Base-by-base conservation (phyloP, 2,113 vertebrate species). In the Nerophis ophidion region DNA sequence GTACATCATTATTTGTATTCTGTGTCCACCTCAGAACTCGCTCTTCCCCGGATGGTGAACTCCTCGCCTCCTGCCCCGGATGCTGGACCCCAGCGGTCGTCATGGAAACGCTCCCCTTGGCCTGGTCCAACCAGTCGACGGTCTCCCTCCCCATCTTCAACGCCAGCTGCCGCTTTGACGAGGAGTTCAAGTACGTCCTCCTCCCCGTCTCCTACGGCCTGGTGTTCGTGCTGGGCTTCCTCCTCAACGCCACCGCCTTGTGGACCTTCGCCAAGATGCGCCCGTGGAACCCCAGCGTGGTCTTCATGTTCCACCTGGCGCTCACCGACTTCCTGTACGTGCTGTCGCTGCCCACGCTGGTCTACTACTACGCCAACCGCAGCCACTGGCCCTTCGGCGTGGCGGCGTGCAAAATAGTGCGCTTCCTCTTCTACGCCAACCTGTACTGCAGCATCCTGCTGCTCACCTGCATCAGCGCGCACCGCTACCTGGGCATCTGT, bases 381-480 rank as follows among this genome's bases (percentile, higher is more conserved):
- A 96, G 91, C 65, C 83, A 98, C 67, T 98, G 96, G 96, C 92
- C 93, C 7, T 98, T 98, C 0, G 94, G 95, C 2, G 83, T 84
- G 0, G 81, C 66, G 5, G 65, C 91, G 35, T 99, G 95, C 82
- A 98, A 98, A 79, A 57, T 85, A 0, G 89, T 94, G 17, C 86
- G 92, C 68, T 98, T 98, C 82, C 89, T 97, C 47, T 99, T 98
- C 86, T 96, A 97, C 0, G 90, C 92, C 61, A 98, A 98, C 84
- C 91, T 98, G 57, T 98, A 97, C 85, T 94, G 93, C 89, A 99
- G 94, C 83, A 93, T 98, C 85, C 91, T 98, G 15, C 90, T 99
- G 66, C 94, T 98, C 75, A 97, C 93, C 11, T 97, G 94, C 70
- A 98, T 98, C 87, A 96, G 95, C 0, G 64, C 95, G 59, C 93